Evolutionary conservation across 2,888 invertebrate species (phyloP), one percentile per base, ranked within the genome.

Genomic region (Erannis defoliaria): DNA sequence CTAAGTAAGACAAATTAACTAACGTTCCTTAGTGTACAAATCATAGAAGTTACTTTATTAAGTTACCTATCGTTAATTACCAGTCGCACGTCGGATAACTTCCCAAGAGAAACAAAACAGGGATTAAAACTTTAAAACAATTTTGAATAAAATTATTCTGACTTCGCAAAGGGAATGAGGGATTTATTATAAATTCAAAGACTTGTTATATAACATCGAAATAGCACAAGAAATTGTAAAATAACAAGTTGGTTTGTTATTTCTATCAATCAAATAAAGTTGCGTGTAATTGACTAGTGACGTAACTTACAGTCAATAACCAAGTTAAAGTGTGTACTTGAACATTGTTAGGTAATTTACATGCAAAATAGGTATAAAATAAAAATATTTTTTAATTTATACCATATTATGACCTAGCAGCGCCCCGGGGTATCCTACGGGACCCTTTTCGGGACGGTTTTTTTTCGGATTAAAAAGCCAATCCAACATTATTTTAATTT

Each of bases 21-120:
- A 16, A 43, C 16, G 33, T 54, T 40, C 35, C 5, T 45, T 33
- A 38, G 26, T 56, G 21, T 21, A 43, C 26, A 38, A 58, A 42
- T 45, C 10, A 45, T 18, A 45, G 29, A 19, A 46, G 19, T 29
- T 40, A 29, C 38, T 29, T 40, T 40, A 40, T 6, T 14, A 61
- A 65, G 59, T 63, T 65, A 67, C 62, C 67, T 65, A 65, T 64
- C 67, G 55, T 51, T 67, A 55, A 68, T 64, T 63, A 63, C 54
- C 68, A 61, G 65, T 49, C 63, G 61, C 58, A 50, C 58, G 64
- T 61, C 23, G 56, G 54, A 61, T 58, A 58, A 61, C 62, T 65
- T 64, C 55, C 40, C 35, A 67, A 63, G 61, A 55, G 50, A 67
- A 67, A 62, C 64, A 64, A 65, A 68, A 68, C 68, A 57, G 40